Evolutionary conservation across 2,888 invertebrate genomes (phyloP).

Genomic region (Emmelina monodactyla): DNA sequence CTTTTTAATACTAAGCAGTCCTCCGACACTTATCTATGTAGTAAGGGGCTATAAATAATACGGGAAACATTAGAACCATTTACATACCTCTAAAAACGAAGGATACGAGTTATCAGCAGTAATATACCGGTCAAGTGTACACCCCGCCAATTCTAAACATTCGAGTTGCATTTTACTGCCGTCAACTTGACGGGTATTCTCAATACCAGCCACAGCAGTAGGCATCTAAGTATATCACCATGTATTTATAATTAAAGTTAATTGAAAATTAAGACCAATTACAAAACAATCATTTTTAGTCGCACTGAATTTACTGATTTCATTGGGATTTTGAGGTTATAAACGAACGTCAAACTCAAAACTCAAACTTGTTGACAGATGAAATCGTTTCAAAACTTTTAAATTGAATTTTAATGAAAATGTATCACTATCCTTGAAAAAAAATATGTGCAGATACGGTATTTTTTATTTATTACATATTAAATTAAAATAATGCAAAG

Average conservation of each 20-base stretch:
- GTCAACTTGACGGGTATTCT: slow-evolving; percentile 32
- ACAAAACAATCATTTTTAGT: slow-evolving; percentile 15
- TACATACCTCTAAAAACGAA: slow-evolving; percentile 69
- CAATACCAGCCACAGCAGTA: slow-evolving; percentile 35
- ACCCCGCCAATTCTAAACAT: slow-evolving; percentile 79
- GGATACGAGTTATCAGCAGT: slow-evolving; percentile 75
- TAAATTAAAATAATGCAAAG: no score
- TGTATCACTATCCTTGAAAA: no score
- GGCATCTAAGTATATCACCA: slow-evolving; percentile 46
- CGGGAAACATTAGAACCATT: slow-evolving; percentile 2
- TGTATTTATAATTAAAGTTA: slow-evolving; percentile 11
- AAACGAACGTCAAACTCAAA: slow-evolving; percentile 6
- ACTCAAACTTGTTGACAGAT: no score
- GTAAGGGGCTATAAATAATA: no score
- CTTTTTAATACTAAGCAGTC: no score
- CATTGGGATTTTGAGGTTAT: no score
- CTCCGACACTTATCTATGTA: no score
- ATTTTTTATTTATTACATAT: no score
- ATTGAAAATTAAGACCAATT: slow-evolving; percentile 21
- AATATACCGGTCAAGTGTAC: slow-evolving; percentile 80
- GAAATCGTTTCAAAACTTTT: no score
- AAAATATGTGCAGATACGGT: no score
- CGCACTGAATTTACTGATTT: no score
- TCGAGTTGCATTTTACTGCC: slow-evolving; percentile 65
- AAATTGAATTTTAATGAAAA: no score